phyloP scores from a whole-genome alignment of 2,113 vertebrate genomes.

The Rhinoptilus africanus region DNA sequence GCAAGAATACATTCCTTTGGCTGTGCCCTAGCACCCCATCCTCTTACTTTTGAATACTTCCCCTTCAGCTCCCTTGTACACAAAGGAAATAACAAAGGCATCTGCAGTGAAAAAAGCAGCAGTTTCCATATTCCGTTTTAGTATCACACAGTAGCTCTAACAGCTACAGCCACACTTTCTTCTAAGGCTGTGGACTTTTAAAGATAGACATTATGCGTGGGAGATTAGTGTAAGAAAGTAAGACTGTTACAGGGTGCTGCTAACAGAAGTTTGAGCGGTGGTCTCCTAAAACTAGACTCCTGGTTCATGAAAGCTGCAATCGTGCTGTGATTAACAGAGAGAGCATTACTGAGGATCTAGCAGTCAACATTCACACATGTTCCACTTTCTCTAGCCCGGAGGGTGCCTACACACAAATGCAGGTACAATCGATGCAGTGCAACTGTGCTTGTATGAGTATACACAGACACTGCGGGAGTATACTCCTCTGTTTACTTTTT shows the following conservation, averaged over 20 bases:
- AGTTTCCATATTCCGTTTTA: background rate
- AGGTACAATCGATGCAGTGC: background rate
- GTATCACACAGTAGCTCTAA: background rate
- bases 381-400: background rate
- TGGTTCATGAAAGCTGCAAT: background rate
- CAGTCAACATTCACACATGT: background rate
- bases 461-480: too few relatives aligned
- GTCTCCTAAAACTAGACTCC: background rate
- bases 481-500: background rate
- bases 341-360: background rate
- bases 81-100: background rate
- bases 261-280: background rate
- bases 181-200: background rate
- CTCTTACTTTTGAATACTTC: background rate
- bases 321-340: background rate
- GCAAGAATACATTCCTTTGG: background rate
- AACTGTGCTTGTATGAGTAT: accelerated
- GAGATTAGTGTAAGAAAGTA: background rate
- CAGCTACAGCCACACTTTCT: background rate
- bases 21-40: background rate
- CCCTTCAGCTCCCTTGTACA: background rate
- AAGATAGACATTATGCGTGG: background rate
- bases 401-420: background rate
- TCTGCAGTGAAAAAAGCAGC: background rate
- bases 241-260: background rate